Conservation (phyloP, 35 echinoderm and acorn worm species). For the Eucidaris tribuloides region DNA sequence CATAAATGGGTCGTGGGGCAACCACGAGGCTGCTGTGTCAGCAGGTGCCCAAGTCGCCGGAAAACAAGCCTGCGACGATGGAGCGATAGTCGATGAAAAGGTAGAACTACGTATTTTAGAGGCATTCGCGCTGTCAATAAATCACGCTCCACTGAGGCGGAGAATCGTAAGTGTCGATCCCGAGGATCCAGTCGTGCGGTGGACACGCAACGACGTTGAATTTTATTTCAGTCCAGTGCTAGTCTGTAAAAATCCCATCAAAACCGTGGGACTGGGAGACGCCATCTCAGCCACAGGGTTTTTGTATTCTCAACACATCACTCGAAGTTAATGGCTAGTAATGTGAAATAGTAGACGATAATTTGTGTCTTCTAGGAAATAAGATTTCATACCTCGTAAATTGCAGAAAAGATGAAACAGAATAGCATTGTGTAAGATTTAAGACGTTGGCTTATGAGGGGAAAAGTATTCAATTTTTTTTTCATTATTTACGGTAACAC, state of each 20-base stretch:
- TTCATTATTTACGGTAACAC: too few species aligned
- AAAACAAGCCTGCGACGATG: constrained; percentile 69
- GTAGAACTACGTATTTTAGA: constrained; percentile 71
- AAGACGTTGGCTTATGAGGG: too few species aligned
- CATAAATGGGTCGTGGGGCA: constrained; percentile 54
- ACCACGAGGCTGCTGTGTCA: constrained; percentile 70
- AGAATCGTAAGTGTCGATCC: constrained; percentile 54
- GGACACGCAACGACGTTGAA: constrained; percentile 56
- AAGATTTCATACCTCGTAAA: too few species aligned
- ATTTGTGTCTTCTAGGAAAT: too few species aligned
- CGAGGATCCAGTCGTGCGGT: constrained; percentile 43
- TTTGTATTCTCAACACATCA: constrained; percentile 62
- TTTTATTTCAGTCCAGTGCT: constrained; percentile 94
- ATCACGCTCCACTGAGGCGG: constrained; percentile 42
- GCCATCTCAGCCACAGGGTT: constrained; percentile 93
- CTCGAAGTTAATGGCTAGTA: constrained; percentile 25
- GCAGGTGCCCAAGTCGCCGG: constrained; percentile 68
- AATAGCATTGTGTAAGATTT: too few species aligned
- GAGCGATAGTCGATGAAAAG: constrained; percentile 51
- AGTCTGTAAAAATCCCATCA: constrained; percentile 87
- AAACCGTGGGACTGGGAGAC: constrained; percentile 94
- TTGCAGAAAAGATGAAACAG: too few species aligned
- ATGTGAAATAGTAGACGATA: too few species aligned
- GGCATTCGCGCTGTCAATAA: constrained; percentile 62
- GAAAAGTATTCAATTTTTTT: too few species aligned